Base-by-base conservation (phyloP, 2,113 vertebrate genomes). In the rabbit (Oryctolagus cuniculus) region DNA sequence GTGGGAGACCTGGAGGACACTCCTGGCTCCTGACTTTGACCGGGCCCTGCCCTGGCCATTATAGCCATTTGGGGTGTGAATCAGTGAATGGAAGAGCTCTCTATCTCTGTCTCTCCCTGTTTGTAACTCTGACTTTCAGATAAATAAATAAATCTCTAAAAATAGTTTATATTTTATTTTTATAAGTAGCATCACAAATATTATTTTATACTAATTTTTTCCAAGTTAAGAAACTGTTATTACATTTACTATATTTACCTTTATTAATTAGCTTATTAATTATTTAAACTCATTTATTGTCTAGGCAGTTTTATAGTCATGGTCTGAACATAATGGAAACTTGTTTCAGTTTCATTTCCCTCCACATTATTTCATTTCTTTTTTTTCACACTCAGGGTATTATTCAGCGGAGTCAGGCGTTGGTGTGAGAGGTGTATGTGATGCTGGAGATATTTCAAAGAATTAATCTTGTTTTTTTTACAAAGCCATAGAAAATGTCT, bases 231-330 rank as follows among this genome's bases (percentile, higher is more conserved):
- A 58, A 81, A 58, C 29, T 34, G 11, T 10, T 69, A 10, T 70
- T 77, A 64, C 11, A 90, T 69, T 90, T 29, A 61, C 7, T n/a
- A 29, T 77, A 87, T 66, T 70, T 53, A 22, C 78, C 3, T 67
- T 92, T 72, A 27, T 93, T 36, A 66, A 44, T 29, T 86, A 70
- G 36, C 31, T 74, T 90, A 36, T 21, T 31, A 17, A 49, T 80
- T 75, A 92, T 83, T 70, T 36, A 38, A 79, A 75, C 69, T 9
- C 9, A 49, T 70, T 92, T 89, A 22, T 51, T 83, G 38, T 29
- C 15, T 61, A 51, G 36, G 44, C 25, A 21, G 13, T 58, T 73
- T 94, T 44, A 21, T 55, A 66, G 17, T 29, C 66, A 83, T 21
- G 53, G 34, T 19, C 16, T 27, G 13, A 12, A 63, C 49, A 44